A percentile compares a stretch with the other conserved stretches of the same genome.
These are phyloP conservation scores for Entomyzon cyanotis DNA, from an alignment of 2,113 vertebrate species.

Conservation along the genomic window DNA sequence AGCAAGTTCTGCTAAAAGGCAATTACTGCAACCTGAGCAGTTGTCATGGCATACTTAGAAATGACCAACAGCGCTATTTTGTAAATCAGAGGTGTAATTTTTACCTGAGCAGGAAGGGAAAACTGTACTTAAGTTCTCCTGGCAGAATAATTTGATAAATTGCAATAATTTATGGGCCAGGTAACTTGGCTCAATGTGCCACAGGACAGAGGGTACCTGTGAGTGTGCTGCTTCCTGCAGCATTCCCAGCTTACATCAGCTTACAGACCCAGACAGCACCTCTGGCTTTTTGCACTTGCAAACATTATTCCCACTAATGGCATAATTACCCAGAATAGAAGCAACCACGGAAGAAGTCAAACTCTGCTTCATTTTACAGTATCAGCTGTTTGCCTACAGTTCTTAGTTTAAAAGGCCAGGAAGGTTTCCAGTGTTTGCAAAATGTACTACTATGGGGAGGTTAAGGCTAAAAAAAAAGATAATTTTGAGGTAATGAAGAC, in stretches of 20 bases:
- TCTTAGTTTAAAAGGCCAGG: conserved; percentile 15
- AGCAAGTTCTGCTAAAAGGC: background rate
- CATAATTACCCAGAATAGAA: background rate
- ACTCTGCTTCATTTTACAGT: background rate
- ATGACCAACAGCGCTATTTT: background rate
- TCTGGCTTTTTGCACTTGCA: background rate
- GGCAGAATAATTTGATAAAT: background rate
- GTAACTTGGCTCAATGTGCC: background rate
- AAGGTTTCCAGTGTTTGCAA: conserved; percentile 23
- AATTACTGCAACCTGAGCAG: conserved; percentile 2
- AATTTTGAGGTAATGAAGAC: background rate
- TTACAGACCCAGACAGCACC: background rate
- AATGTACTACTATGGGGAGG: background rate
- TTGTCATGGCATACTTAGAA: background rate
- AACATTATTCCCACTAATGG: background rate
- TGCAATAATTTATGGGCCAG: background rate
- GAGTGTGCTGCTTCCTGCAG: background rate
- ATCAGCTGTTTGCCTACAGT: conserved; percentile 9
- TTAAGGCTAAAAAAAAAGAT: background rate
- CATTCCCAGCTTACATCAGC: background rate
- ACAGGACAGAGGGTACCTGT: background rate
- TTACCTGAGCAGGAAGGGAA: background rate
- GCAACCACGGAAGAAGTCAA: background rate
- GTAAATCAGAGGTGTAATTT: background rate
- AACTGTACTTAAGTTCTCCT: background rate